phyloP scores from a whole-genome alignment of 2,888 invertebrate species.

The Trachelus iudaicus region DNA sequence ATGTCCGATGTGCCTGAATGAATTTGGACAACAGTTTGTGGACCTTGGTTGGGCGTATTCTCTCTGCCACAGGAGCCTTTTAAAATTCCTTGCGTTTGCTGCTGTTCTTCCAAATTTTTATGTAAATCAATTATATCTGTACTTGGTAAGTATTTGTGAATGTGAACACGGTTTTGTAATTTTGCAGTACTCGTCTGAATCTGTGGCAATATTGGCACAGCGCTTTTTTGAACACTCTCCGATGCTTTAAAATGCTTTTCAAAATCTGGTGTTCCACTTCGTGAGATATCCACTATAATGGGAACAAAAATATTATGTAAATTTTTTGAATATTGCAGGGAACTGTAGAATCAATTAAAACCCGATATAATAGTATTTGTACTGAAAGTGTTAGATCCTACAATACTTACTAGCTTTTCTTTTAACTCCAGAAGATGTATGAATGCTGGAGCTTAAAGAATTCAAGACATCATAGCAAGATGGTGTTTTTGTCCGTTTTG shows the following conservation, averaged over 20 bases:
- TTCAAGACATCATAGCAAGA: conserved; percentile 61
- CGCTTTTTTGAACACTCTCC: conserved; percentile 27
- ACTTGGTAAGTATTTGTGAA: background rate
- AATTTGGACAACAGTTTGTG: background rate
- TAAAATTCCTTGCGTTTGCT: conserved; percentile 4
- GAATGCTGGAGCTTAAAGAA: conserved; percentile 58
- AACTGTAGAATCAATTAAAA: background rate
- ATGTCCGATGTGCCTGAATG: background rate
- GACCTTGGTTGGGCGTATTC: background rate
- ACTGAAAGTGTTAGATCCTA: background rate
- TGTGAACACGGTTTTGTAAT: conserved; percentile 18
- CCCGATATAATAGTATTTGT: background rate
- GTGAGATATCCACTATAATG: conserved; percentile 50
- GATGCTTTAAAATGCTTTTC: conserved; percentile 61
- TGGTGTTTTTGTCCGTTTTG: conserved; percentile 57
- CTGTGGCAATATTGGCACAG: conserved; percentile 8
- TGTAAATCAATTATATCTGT: background rate
- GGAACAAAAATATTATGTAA: conserved; percentile 6
- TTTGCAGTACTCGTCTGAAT: conserved; percentile 9
- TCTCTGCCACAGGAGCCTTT: background rate
- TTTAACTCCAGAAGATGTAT: conserved; percentile 54
- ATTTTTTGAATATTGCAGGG: background rate
- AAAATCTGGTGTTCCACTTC: conserved; percentile 53
- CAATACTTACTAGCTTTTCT: conserved; percentile 56
- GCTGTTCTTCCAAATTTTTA: conserved; percentile 4